Percentiles rank a stretch among this genome's conserved stretches.
Evolutionary conservation across 2,797 vertebrate species (phyloP).

Genomic region (Poecilia wingei): DNA sequence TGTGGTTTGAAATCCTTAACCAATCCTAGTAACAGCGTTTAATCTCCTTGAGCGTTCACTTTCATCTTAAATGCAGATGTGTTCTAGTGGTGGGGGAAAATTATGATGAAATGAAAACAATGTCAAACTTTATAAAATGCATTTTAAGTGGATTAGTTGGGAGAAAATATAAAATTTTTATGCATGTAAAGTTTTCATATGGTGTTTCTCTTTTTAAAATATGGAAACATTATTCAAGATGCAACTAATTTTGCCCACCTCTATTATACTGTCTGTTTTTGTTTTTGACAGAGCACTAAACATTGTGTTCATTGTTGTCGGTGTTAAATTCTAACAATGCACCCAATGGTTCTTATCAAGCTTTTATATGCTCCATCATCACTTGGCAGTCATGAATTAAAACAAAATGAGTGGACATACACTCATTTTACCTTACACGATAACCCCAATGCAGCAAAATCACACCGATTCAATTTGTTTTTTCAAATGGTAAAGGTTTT

Average conservation of each 20-base stretch:
- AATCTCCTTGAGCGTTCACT: constrained; percentile 9
- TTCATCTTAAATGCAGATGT: constrained; percentile 20
- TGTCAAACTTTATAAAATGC: neutral
- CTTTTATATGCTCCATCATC: constrained; percentile 22
- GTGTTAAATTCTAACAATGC: constrained; percentile 38
- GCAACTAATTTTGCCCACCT: constrained; percentile 50
- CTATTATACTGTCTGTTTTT: constrained; percentile 23
- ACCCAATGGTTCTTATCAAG: constrained; percentile 2
- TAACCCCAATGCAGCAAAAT: constrained; percentile 38
- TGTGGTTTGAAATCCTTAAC: constrained; percentile 31
- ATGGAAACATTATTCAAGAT: neutral
- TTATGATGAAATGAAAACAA: neutral
- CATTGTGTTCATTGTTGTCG: constrained; percentile 53
- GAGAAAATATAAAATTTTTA: neutral
- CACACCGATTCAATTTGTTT: neutral
- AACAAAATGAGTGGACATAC: constrained; percentile 32
- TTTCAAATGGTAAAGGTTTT: neutral
- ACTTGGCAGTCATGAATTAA: constrained; percentile 44
- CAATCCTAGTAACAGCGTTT: constrained; percentile 16
- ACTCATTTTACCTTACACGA: neutral
- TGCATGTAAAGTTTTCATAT: neutral
- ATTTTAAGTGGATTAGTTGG: neutral
- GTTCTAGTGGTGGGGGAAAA: constrained; percentile 54
- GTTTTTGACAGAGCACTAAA: constrained; percentile 7
- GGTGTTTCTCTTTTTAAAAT: neutral